These are phyloP conservation scores for Styela plicata DNA, from an alignment of 23 tunicate species.

Conservation along the genomic window DNA sequence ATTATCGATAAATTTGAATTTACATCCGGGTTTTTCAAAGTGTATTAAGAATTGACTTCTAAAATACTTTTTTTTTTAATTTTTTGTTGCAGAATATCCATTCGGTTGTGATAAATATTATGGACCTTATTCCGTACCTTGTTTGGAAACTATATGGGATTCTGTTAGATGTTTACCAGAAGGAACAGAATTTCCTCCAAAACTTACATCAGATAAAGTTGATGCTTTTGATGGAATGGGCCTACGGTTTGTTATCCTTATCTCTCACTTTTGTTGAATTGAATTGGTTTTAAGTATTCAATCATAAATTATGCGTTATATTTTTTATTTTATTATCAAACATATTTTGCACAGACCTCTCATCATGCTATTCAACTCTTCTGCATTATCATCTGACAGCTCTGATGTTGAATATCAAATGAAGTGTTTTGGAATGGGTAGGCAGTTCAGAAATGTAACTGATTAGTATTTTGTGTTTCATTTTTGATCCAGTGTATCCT, in stretches of 20 bases:
- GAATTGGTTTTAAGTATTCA: no score
- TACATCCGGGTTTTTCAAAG: no score
- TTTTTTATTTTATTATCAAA: no score
- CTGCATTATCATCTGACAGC: constrained; percentile 21
- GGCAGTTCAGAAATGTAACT: no score
- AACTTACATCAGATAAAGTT: background rate
- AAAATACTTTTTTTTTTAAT: background rate
- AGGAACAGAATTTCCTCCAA: constrained; percentile 24
- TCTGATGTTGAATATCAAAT: constrained; percentile 2
- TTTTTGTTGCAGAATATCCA: constrained; percentile 15
- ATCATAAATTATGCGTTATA: no score
- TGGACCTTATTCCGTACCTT: constrained; percentile 20
- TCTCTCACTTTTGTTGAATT: no score
- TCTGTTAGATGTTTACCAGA: constrained; percentile 23
- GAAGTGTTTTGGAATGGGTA: constrained; percentile 25
- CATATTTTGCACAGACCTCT: no score
- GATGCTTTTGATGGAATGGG: constrained; percentile 13
- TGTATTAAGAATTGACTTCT: no score
- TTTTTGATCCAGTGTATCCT: no score
- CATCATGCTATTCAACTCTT: background rate
- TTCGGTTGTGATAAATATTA: constrained; percentile 18
- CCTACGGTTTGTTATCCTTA: background rate
- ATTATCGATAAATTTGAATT: background rate
- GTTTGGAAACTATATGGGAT: constrained; percentile 35
- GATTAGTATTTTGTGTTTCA: no score